Evolutionary conservation across 2,888 invertebrate genomes (phyloP).

Genomic region (Papilio gigon): DNA sequence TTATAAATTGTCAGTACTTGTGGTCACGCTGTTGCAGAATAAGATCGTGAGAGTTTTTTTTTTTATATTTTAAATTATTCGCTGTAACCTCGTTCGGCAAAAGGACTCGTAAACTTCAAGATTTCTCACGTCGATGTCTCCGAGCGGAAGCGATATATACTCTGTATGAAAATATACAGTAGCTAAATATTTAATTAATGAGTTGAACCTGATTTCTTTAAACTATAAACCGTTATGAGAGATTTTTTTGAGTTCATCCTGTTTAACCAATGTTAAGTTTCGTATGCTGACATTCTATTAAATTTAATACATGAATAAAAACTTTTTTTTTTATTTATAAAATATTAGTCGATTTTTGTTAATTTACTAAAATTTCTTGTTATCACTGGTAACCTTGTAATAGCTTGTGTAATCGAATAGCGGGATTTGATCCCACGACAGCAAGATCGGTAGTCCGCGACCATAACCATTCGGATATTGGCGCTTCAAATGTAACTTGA

Average conservation of each 20-base stretch:
- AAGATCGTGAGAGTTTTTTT: slow-evolving; percentile 7
- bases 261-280: neutral
- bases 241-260: neutral
- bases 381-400: no score
- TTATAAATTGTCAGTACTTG: neutral
- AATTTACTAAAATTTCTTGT: no score
- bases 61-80: slow-evolving; percentile 1
- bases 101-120: slow-evolving; percentile 16
- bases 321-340: no score
- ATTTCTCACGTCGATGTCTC: slow-evolving; percentile 19
- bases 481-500: no score
- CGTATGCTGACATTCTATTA: no score
- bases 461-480: no score
- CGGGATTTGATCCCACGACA: no score
- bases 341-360: no score
- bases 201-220: slow-evolving; percentile 12
- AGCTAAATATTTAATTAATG: neutral
- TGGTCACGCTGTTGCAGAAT: slow-evolving; percentile 18
- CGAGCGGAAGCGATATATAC: slow-evolving; percentile 14
- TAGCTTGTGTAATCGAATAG: no score
- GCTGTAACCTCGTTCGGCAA: slow-evolving; percentile 17
- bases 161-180: neutral
- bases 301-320: neutral
- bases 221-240: slow-evolving; percentile 5
- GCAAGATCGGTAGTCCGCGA: no score